phyloP scores from a whole-genome alignment of 2,888 invertebrate species.

The Itoplectis maculator region DNA sequence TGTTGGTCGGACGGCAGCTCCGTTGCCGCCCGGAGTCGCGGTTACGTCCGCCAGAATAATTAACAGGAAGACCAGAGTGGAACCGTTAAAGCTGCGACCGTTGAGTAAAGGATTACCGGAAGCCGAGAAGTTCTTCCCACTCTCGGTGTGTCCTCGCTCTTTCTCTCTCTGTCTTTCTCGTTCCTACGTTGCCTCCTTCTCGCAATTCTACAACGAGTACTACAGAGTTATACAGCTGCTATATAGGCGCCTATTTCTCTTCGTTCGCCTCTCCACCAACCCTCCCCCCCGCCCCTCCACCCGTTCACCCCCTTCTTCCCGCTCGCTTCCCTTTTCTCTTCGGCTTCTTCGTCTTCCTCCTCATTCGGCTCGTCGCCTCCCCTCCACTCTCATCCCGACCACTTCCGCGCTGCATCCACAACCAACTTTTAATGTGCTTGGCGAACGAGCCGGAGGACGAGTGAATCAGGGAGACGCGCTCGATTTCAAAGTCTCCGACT shows the following conservation, averaged over 20 bases:
- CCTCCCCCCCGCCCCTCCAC: background rate
- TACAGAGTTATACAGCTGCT: conserved; percentile 19
- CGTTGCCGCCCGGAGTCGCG: conserved; percentile 51
- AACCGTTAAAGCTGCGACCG: conserved; percentile 65
- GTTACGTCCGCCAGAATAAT: conserved; percentile 65
- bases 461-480: conserved; percentile 33
- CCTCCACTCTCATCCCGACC: background rate
- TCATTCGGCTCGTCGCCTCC: background rate
- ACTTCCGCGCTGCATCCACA: conserved; percentile 44
- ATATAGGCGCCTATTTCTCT: conserved; percentile 17
- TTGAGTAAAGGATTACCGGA: conserved; percentile 66
- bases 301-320: background rate
- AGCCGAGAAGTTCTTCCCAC: conserved; percentile 58
- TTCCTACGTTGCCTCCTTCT: background rate
- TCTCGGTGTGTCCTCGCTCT: conserved; percentile 18
- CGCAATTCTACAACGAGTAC: conserved; percentile 11
- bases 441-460: conserved; percentile 2
- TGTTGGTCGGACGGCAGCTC: conserved; percentile 52
- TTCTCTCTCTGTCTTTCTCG: background rate
- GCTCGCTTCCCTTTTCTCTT: background rate
- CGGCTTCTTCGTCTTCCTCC: background rate
- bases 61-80: conserved; percentile 65
- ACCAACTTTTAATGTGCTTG: conserved; percentile 59
- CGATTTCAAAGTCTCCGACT: conserved; percentile 26
- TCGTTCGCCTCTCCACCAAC: conserved; percentile 6